These are phyloP conservation scores for Drosophila buzzatii DNA, from an alignment of 2,888 invertebrate species.

Conservation along the genomic window DNA sequence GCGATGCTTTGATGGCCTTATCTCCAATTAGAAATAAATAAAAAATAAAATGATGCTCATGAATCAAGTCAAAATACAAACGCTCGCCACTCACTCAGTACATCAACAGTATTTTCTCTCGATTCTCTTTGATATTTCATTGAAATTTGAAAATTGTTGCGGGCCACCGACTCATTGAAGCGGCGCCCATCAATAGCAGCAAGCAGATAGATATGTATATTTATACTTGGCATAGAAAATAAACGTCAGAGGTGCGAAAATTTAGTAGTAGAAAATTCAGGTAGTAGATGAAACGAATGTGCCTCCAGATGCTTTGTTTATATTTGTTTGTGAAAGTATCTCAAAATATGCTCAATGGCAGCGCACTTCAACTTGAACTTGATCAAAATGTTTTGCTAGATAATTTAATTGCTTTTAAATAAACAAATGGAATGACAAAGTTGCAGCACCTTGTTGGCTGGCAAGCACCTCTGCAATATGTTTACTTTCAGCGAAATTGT, in stretches of 20 bases:
- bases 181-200: conserved; percentile 18
- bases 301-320: conserved; percentile 42
- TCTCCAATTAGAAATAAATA: not conserved
- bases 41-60: not conserved
- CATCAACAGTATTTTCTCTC: not conserved
- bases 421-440: conserved; percentile 53
- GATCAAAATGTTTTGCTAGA: conserved; percentile 48
- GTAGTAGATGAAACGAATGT: conserved; percentile 56
- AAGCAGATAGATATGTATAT: conserved; percentile 11
- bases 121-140: not conserved
- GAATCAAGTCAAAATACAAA: not conserved
- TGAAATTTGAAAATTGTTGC: not conserved
- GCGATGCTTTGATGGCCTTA: no score
- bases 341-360: conserved; percentile 34
- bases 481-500: conserved; percentile 51
- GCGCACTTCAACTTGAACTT: conserved; percentile 71
- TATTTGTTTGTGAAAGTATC: conserved; percentile 52
- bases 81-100: not conserved
- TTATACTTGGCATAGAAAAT: conserved; percentile 10
- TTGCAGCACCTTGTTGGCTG: conserved; percentile 16
- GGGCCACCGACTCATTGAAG: not conserved
- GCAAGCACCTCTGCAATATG: conserved; percentile 9
- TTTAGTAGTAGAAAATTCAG: no score
- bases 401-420: conserved; percentile 60
- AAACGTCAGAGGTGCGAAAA: conserved; percentile 45